These are phyloP conservation scores for Drosophila tripunctata DNA, from an alignment of 2,888 invertebrate genomes.

Conservation along the genomic window DNA sequence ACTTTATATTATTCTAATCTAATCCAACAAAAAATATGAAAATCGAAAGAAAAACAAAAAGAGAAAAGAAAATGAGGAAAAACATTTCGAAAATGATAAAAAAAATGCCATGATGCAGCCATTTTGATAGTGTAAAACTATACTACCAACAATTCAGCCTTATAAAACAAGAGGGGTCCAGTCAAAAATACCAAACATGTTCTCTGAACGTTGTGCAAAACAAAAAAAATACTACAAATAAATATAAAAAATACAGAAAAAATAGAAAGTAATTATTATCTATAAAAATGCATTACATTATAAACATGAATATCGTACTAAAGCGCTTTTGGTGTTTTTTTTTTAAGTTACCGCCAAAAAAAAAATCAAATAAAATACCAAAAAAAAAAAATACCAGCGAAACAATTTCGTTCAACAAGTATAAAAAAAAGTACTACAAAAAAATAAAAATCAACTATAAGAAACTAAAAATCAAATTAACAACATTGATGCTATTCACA, in stretches of 20 bases:
- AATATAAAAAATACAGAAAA: slow-evolving; percentile 40
- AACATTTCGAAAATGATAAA: slow-evolving; percentile 35
- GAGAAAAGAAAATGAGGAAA: slow-evolving; percentile 26
- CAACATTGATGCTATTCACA: slow-evolving; percentile 51
- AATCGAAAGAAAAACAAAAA: slow-evolving; percentile 36
- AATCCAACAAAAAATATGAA: slow-evolving; percentile 37
- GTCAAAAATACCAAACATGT: slow-evolving; percentile 44
- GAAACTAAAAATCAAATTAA: slow-evolving; percentile 58
- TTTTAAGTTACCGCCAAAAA: slow-evolving; percentile 47
- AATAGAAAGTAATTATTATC: slow-evolving; percentile 42
- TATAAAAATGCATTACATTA: slow-evolving; percentile 64
- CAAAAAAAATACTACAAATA: slow-evolving; percentile 30
- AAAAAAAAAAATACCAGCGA: slow-evolving; percentile 37
- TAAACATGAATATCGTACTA: slow-evolving; percentile 63
- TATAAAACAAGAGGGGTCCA: slow-evolving; percentile 82
- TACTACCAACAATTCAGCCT: slow-evolving; percentile 55
- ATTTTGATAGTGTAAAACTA: slow-evolving; percentile 14
- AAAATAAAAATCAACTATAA: slow-evolving; percentile 29
- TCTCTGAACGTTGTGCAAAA: slow-evolving; percentile 80
- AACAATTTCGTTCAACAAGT: slow-evolving; percentile 41
- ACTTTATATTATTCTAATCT: slow-evolving; percentile 52
- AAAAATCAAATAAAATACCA: slow-evolving; percentile 22
- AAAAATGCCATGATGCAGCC: slow-evolving; percentile 22
- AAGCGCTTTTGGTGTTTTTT: slow-evolving; percentile 81
- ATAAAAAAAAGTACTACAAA: slow-evolving; percentile 19